Percentiles rank a stretch among this genome's conserved stretches.
These are phyloP conservation scores for Mythimna vitellina DNA, from an alignment of 2,888 invertebrate species.

Conservation along the genomic window DNA sequence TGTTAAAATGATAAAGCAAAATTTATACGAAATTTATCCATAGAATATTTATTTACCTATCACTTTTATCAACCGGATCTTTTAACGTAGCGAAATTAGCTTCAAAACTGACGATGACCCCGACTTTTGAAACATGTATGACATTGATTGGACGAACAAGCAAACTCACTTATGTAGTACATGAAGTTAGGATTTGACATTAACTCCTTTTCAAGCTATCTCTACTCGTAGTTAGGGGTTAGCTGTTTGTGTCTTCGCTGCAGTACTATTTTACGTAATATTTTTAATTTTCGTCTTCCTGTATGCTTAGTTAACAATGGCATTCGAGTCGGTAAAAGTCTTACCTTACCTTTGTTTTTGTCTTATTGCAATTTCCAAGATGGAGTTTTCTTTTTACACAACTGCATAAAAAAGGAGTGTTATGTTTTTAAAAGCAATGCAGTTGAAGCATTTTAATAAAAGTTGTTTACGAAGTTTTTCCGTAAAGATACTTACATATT, in stretches of 20 bases:
- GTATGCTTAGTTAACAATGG: constrained; percentile 23
- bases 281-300: constrained; percentile 4
- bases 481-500: constrained; percentile 38
- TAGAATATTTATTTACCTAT: too few species aligned
- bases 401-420: too few species aligned
- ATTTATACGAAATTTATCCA: neutral
- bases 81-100: neutral
- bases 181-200: constrained; percentile 9
- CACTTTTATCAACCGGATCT: neutral
- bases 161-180: neutral
- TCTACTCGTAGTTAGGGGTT: neutral
- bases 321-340: constrained; percentile 30
- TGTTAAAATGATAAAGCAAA: neutral
- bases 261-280: constrained; percentile 11
- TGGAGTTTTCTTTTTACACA: constrained; percentile 37
- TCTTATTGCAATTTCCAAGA: constrained; percentile 33
- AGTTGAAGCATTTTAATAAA: constrained; percentile 55
- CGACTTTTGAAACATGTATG: neutral
- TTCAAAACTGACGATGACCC: neutral
- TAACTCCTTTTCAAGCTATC: neutral
- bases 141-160: neutral
- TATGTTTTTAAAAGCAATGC: constrained; percentile 39
- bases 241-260: neutral
- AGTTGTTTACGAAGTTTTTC: constrained; percentile 54
- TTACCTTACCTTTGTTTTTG: constrained; percentile 47